Percentiles rank a stretch among this genome's conserved stretches.
These are phyloP conservation scores for Dichetophora obliterata DNA, from an alignment of 2,888 invertebrate genomes.

Conservation along the genomic window DNA sequence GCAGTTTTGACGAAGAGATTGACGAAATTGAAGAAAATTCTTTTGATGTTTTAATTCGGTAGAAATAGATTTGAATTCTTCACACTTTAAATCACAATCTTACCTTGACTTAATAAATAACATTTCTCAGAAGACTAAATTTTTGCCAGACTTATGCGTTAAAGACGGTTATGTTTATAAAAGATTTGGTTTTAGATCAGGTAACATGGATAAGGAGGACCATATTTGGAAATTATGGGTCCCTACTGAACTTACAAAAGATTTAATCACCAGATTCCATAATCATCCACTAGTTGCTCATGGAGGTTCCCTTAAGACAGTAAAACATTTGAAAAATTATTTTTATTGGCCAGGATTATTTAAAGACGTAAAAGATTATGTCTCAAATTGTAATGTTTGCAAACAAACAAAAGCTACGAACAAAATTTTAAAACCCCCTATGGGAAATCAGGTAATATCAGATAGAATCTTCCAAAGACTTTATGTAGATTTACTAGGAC, in stretches of 20 bases:
- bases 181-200: neutral
- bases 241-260: slow-evolving; percentile 12
- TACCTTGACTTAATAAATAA: slow-evolving; percentile 12
- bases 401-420: neutral
- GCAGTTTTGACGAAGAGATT: neutral
- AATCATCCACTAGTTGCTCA: slow-evolving; percentile 28
- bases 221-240: slow-evolving; percentile 39
- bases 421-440: neutral
- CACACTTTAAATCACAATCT: neutral
- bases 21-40: no score
- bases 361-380: slow-evolving; percentile 27
- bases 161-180: slow-evolving; percentile 25
- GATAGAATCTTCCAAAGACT: slow-evolving; percentile 22
- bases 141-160: neutral
- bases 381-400: slow-evolving; percentile 37
- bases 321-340: slow-evolving; percentile 19
- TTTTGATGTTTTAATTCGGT: neutral
- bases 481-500: slow-evolving; percentile 39
- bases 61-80: slow-evolving; percentile 3
- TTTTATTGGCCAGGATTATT: slow-evolving; percentile 45
- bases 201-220: slow-evolving; percentile 13
- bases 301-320: slow-evolving; percentile 34
- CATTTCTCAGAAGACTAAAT: neutral
- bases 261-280: slow-evolving; percentile 22
- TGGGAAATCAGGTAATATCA: slow-evolving; percentile 13